These are phyloP conservation scores for Drosophila testacea DNA, from an alignment of 2,888 invertebrate species.

Conservation along the genomic window DNA sequence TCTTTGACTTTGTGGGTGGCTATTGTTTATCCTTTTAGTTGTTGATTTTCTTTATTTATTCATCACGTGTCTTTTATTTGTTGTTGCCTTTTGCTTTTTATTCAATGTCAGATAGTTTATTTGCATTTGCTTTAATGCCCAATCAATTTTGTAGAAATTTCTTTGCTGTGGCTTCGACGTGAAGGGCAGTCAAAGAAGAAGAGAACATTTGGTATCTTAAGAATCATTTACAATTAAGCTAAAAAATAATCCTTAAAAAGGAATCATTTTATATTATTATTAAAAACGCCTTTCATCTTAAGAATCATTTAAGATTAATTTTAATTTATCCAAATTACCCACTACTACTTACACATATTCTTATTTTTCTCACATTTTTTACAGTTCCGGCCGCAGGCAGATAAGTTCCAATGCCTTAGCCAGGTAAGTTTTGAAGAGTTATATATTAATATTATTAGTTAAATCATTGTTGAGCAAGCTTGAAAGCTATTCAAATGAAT, in stretches of 20 bases:
- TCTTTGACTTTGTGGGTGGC: constrained; percentile 57
- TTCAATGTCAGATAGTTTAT: constrained; percentile 67
- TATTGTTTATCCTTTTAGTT: constrained; percentile 46
- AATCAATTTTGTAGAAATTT: constrained; percentile 43
- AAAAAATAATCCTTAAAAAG: too few species aligned
- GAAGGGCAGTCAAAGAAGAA: constrained; percentile 6
- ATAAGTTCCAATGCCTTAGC: constrained; percentile 94
- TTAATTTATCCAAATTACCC: too few species aligned
- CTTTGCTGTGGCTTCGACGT: constrained; percentile 40
- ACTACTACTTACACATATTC: not conserved
- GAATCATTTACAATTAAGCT: not conserved
- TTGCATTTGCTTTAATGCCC: constrained; percentile 45
- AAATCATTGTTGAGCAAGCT: not conserved
- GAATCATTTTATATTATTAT: too few species aligned
- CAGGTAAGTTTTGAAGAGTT: constrained; percentile 87
- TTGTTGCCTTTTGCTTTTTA: constrained; percentile 25
- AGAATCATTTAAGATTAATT: not conserved
- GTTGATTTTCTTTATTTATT: constrained; percentile 40
- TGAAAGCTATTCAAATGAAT: not conserved
- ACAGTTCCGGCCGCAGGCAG: constrained; percentile 92
- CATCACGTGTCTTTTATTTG: constrained; percentile 65
- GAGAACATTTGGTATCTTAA: not conserved
- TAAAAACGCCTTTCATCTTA: too few species aligned
- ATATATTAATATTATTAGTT: not conserved
- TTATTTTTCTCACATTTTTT: constrained; percentile 81